Evolutionary conservation across 2,113 vertebrate genomes (phyloP).

Genomic region (Dinomys branickii): DNA sequence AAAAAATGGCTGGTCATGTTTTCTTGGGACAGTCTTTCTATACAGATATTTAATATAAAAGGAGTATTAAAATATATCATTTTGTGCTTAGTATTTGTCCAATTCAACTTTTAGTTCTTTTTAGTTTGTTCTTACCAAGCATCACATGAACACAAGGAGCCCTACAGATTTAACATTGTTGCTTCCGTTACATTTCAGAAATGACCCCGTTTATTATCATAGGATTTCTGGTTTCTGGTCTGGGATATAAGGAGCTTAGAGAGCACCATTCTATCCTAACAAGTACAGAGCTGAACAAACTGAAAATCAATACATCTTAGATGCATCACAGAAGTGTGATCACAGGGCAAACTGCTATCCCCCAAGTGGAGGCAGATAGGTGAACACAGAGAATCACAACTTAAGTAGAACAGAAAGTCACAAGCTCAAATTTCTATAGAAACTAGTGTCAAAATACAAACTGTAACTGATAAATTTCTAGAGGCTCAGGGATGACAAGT

Average conservation of each 20-base stretch:
- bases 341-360: background rate
- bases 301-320: background rate
- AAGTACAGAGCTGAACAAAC: background rate
- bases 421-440: background rate
- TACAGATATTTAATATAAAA: background rate
- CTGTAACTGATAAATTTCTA: background rate
- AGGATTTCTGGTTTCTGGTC: background rate
- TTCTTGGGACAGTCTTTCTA: background rate
- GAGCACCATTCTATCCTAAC: background rate
- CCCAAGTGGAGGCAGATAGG: background rate
- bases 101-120: slow-evolving; percentile 64
- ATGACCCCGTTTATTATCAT: background rate
- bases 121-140: slow-evolving; percentile 66
- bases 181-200: background rate
- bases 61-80: background rate
- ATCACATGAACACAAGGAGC: slow-evolving; percentile 7
- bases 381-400: background rate
- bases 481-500: background rate
- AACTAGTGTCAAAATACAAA: background rate
- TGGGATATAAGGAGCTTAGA: background rate
- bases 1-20: background rate
- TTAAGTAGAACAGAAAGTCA: background rate
- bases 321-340: background rate
- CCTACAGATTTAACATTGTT: slow-evolving; percentile 56
- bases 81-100: background rate